Conservation (phyloP, 2,888 invertebrate species). For the Lymantria monacha region DNA sequence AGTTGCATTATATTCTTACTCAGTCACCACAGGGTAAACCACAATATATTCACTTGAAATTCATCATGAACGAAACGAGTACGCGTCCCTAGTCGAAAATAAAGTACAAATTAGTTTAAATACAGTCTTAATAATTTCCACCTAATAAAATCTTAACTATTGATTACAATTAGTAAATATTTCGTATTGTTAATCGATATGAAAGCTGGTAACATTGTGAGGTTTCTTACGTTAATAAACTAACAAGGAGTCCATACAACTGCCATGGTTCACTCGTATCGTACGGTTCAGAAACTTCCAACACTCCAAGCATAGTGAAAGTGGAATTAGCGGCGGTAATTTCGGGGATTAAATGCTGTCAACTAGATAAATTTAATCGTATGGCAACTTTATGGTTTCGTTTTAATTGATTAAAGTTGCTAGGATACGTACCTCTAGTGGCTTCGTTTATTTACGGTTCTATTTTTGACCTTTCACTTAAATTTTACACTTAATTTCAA, state of each 20-base stretch:
- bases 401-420: conserved; percentile 2
- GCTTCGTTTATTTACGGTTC: neutral
- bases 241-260: conserved; percentile 22
- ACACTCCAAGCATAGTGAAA: neutral
- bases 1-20: no score
- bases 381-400: conserved; percentile 1
- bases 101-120: no score
- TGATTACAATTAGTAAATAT: conserved; percentile 2
- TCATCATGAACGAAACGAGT: no score
- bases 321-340: conserved; percentile 2
- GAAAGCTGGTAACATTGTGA: conserved; percentile 20
- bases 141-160: neutral
- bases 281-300: conserved; percentile 26
- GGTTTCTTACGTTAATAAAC: conserved; percentile 24
- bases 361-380: conserved; percentile 2
- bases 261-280: conserved; percentile 15
- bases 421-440: neutral
- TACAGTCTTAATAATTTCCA: conserved; percentile 11
- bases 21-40: no score
- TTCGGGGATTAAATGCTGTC: conserved; percentile 20
- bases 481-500: no score
- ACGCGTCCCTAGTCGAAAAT: no score
- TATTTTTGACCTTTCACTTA: neutral
- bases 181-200: conserved; percentile 19
- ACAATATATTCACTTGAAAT: no score